Evolutionary conservation across 2,797 vertebrate genomes (phyloP), one percentile per base, ranked within the genome.

Genomic region (Microctenopoma lineatum): DNA sequence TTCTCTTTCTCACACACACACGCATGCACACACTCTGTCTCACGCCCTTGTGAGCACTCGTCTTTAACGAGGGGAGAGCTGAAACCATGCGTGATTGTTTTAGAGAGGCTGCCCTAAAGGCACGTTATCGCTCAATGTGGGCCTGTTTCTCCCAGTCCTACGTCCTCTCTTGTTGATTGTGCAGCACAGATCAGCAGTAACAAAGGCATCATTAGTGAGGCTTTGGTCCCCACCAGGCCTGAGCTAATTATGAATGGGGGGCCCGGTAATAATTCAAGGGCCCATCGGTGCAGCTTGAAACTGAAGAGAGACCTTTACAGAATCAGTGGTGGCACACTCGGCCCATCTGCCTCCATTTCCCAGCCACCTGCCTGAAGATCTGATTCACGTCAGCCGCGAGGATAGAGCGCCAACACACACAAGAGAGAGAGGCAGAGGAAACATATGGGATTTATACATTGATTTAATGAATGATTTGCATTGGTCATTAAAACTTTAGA

Each of bases 141-240:
- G 89, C 83, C 87, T 73, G 84, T 88, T 76, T 86, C 87, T 89
- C 90, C 78, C 84, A 81, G 90, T 92, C 89, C 90, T 90, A 87
- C 89, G 84, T 88, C 84, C 81, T 75, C 91, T 92, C 90, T 93
- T 92, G 89, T 93, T 93, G 90, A 94, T 90, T 93, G 93, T 93
- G 91, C 87, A 74, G 90, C 76, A 80, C 85, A 88, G 92, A 93
- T 94, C 92, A 92, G 84, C 83, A 8, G 88, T 89, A 88, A 94
- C 93, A 94, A 94, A 94, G 92, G 88, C 90, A 81, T 94, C 88
- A 93, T 94, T 94, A 94, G 92, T 86, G 90, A 87, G 80, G 88
- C 90, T 93, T 93, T 92, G 89, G 92, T 93, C 90, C 92, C 92
- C 90, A 93, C 90, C 89, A 93, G 92, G 87, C 87, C 77, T 18